Evolutionary conservation across 2,113 vertebrate species (phyloP).

Genomic region (Megaleporinus macrocephalus): DNA sequence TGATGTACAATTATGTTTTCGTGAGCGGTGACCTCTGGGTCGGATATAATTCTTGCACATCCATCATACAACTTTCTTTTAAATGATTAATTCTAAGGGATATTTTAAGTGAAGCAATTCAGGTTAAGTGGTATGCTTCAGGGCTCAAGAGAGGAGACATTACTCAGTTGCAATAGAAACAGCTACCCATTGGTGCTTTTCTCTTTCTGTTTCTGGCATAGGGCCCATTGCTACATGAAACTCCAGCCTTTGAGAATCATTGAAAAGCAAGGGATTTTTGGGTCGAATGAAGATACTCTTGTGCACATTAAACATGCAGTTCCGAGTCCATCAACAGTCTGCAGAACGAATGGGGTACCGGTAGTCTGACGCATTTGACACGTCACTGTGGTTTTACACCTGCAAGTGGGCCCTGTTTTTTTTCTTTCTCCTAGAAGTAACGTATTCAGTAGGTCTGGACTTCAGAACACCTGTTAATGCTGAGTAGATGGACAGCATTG

Average conservation of each 20-base stretch:
- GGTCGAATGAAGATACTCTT: neutral
- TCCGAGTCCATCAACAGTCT: neutral
- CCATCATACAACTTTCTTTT: conserved; percentile 45
- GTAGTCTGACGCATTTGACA: neutral
- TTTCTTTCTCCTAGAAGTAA: neutral
- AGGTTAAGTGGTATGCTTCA: conserved; percentile 37
- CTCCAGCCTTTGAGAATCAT: neutral
- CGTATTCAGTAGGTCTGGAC: conserved; percentile 1
- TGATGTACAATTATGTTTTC: conserved; percentile 57
- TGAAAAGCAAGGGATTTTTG: neutral
- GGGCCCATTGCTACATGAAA: neutral
- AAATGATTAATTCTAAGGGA: conserved; percentile 49
- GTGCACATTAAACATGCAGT: neutral
- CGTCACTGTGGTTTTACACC: neutral
- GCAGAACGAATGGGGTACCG: neutral
- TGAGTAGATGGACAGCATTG: neutral
- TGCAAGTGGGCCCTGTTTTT: neutral
- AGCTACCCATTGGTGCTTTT: neutral
- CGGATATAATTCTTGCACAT: conserved; percentile 33
- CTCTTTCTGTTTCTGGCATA: neutral
- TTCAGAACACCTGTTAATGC: neutral
- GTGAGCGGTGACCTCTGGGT: conserved; percentile 42
- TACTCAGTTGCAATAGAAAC: conserved; percentile 36
- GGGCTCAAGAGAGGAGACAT: conserved; percentile 17
- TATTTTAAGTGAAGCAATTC: conserved; percentile 52